Base-by-base conservation (phyloP, 2,797 vertebrate species). In the Poliocrania exsul region DNA sequence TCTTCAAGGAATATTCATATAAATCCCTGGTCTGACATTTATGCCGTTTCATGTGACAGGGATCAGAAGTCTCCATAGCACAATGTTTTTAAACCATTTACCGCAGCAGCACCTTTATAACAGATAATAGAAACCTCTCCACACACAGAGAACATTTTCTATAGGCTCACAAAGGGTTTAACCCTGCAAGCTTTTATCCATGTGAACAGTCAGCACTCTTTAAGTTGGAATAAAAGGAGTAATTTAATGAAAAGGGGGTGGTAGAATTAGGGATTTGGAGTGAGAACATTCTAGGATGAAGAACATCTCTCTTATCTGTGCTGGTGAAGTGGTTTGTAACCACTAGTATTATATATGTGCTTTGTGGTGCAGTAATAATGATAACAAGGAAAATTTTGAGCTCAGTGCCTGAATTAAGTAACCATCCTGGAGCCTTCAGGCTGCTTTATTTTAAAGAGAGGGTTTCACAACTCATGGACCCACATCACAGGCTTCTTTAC, bases 1-100 rank as follows among this genome's bases (percentile, higher is more conserved):
- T 94, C 84, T 88, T 91, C 80, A 86, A 90, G 85, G 84, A 95
- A 95, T 92, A 95, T 78, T 89, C 79, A 56, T 64, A 90, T 69
- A 96, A 96, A 95, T 81, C 93, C 93, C 74, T 6, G 4, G 18
- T 56, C 77, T 91, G 93, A 90, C 72, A 83, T 82, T 95, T 90
- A 81, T 93, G 66, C 88, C 1, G 29, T 91, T 96, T 88, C 96
- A 91, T 73, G 91, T 95, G 95, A 95, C 88, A 89, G 67, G 88
- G 92, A 96, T 95, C 88, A 95, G 89, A 93, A 88, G 51, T 89
- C 90, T 93, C 83, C 81, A 46, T 8, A 69, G 84, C 61, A 69
- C 38, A 23, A 94, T 1, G 28, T 86, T 93, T 80, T 81, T 57
- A 96, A 95, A 74, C 53, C 75, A 83, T 93, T 94, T 94, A 91